phyloP scores from a whole-genome alignment of 2,113 vertebrate genomes.

The Sorex araneus region DNA sequence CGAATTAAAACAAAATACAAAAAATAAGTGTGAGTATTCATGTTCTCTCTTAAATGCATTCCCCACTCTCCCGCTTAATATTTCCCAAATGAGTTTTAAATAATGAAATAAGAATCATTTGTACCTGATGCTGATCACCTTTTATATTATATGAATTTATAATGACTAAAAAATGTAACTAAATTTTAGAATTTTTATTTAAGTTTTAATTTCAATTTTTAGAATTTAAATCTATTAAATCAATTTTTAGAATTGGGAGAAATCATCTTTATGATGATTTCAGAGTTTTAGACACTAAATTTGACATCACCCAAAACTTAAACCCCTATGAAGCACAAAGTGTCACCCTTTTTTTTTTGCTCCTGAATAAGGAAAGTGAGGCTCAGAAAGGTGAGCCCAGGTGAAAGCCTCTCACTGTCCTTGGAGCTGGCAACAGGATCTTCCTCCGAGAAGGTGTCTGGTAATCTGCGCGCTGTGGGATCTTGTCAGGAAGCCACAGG shows the following conservation, averaged over 20 bases:
- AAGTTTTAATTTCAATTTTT: too few relatives aligned
- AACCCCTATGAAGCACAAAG: not conserved
- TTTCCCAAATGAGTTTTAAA: too few relatives aligned
- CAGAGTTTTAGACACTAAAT: not conserved
- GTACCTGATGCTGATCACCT: not conserved
- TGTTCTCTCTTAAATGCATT: too few relatives aligned
- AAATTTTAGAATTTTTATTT: too few relatives aligned
- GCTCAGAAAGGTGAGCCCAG: slow-evolving; percentile 15
- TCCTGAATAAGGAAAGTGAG: not conserved
- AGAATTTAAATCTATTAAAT: too few relatives aligned
- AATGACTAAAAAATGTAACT: too few relatives aligned
- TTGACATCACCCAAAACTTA: slow-evolving; percentile 14
- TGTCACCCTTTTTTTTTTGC: not conserved
- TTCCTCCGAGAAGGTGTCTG: not conserved
- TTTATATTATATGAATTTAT: not conserved
- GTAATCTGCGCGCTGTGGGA: slow-evolving; percentile 15
- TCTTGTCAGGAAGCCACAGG: slow-evolving; percentile 27
- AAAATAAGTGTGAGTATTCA: too few relatives aligned
- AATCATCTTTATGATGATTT: not conserved
- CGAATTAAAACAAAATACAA: too few relatives aligned
- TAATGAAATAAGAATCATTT: not conserved
- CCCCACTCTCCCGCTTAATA: too few relatives aligned
- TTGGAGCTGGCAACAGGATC: not conserved
- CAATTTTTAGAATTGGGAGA: not conserved
- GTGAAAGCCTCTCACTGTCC: not conserved